Evolutionary conservation across 2,113 vertebrate genomes (phyloP).

Genomic region (Zosterops borbonicus): DNA sequence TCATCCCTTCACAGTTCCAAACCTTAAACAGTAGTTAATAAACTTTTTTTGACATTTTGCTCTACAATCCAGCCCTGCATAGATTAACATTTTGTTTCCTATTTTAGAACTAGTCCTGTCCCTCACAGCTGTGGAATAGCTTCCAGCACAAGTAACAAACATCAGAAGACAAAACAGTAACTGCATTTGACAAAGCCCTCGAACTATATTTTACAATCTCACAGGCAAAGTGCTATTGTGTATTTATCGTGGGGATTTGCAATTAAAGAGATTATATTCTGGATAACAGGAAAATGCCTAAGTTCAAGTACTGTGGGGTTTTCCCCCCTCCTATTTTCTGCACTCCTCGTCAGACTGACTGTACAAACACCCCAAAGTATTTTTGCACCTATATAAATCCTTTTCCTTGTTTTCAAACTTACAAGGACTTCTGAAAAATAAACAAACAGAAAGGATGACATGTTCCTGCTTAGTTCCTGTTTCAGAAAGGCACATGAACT

Average conservation of each 20-base stretch:
- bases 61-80: background rate
- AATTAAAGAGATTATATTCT: background rate
- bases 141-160: conserved; percentile 4
- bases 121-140: conserved; percentile 6
- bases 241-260: background rate
- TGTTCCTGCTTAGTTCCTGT: background rate
- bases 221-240: background rate
- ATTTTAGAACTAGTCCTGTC: conserved; percentile 16
- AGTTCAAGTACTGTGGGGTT: background rate
- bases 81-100: conserved; percentile 24
- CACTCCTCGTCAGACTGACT: background rate
- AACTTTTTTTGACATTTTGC: background rate
- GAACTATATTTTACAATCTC: background rate
- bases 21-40: background rate
- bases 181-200: conserved; percentile 34
- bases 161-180: conserved; percentile 11
- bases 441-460: background rate
- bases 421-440: background rate
- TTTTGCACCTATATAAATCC: background rate
- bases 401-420: background rate
- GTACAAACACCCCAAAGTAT: background rate
- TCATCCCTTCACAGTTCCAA: background rate
- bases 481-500: background rate
- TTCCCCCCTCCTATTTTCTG: background rate
- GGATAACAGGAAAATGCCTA: background rate